These are phyloP conservation scores for Seira musarum DNA, from an alignment of 2,888 invertebrate species.

Conservation along the genomic window DNA sequence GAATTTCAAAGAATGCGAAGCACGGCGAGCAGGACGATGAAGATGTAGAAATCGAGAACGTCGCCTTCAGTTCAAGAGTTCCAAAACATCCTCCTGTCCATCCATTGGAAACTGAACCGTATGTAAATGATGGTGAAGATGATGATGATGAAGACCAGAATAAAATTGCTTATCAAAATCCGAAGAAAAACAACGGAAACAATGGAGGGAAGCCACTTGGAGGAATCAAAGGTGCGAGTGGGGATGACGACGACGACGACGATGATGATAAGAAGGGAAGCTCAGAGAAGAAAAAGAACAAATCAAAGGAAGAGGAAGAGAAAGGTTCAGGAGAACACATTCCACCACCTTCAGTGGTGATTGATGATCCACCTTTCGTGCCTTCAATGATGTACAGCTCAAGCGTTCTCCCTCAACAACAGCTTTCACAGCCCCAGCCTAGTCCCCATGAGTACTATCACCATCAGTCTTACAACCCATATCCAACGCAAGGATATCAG, in stretches of 20 bases:
- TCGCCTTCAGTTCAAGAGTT: constrained; percentile 12
- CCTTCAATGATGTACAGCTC: constrained; percentile 17
- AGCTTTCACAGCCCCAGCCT: neutral
- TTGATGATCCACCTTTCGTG: constrained; percentile 13
- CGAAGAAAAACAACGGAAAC: neutral
- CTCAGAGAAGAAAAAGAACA: neutral
- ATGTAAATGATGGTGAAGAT: constrained; percentile 24
- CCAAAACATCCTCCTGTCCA: constrained; percentile 36
- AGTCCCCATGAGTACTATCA: neutral
- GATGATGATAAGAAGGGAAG: constrained; percentile 14
- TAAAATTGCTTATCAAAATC: constrained; percentile 15
- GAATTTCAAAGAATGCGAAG: constrained; percentile 3
- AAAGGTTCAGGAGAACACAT: constrained; percentile 22
- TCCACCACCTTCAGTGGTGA: neutral
- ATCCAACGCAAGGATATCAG: constrained; percentile 1
- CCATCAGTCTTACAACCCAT: neutral
- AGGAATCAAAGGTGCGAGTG: constrained; percentile 15
- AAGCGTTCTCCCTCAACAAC: neutral
- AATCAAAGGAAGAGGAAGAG: constrained; percentile 20
- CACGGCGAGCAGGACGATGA: neutral
- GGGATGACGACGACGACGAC: constrained; percentile 39
- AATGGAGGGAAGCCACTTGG: constrained; percentile 16
- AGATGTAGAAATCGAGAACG: constrained; percentile 20
- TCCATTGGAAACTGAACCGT: constrained; percentile 17
- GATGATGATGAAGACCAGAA: constrained; percentile 4